These are phyloP conservation scores for Vicugna pacos DNA, from an alignment of 2,113 vertebrate species.

Conservation along the genomic window DNA sequence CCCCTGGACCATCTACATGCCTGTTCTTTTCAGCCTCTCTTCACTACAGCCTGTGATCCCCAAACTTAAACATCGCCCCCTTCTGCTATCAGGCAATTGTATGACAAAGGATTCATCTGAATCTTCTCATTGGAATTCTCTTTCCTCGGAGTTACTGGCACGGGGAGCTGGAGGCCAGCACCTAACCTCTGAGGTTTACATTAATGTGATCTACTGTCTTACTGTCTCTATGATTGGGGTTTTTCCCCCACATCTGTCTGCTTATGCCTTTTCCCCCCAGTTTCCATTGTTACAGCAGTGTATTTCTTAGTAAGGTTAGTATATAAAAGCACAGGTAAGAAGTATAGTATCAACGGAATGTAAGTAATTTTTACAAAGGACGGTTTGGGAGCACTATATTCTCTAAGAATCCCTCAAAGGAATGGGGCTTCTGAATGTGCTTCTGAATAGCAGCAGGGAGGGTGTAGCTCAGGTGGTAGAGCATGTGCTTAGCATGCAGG, in stretches of 20 bases:
- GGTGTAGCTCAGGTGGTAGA: no score
- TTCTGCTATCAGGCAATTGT: neutral
- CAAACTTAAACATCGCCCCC: neutral
- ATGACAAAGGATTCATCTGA: neutral
- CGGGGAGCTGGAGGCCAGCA: neutral
- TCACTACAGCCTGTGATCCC: neutral
- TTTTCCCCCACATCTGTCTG: neutral
- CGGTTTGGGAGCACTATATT: neutral
- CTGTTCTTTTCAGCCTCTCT: neutral
- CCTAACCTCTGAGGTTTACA: neutral
- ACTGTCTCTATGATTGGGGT: neutral
- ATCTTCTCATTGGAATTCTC: neutral
- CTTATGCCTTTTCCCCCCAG: neutral
- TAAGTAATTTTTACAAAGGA: slow-evolving; percentile 9
- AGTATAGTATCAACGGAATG: neutral
- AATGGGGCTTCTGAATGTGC: slow-evolving; percentile 21
- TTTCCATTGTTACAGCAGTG: neutral
- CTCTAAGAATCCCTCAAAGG: neutral
- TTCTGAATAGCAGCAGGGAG: neutral
- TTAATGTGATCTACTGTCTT: neutral
- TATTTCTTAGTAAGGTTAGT: slow-evolving; percentile 9
- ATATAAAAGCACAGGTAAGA: neutral
- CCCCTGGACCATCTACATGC: no score
- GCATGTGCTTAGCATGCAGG: no score
- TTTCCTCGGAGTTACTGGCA: neutral